These are phyloP conservation scores for Chydorus sphaericus DNA, from an alignment of 2,888 invertebrate genomes.

Conservation along the genomic window DNA sequence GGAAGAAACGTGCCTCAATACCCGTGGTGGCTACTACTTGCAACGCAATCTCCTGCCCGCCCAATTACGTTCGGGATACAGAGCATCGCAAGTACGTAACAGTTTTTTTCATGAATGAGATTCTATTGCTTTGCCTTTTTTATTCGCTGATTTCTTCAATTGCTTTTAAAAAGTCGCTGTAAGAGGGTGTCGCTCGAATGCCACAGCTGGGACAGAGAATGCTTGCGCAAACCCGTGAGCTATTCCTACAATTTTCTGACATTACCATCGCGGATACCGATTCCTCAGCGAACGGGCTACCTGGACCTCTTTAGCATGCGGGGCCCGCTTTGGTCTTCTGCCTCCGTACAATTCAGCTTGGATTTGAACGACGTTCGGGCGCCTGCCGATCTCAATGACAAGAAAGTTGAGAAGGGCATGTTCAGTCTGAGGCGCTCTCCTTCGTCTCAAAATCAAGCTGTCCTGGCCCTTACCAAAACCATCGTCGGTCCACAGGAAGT, in stretches of 20 bases:
- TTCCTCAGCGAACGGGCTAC: conserved; percentile 41
- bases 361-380: conserved; percentile 42
- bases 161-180: conserved; percentile 50
- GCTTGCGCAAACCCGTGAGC: conserved; percentile 64
- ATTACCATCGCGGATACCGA: conserved; percentile 65
- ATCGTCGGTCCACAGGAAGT: conserved; percentile 82
- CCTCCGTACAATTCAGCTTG: conserved; percentile 58
- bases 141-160: background rate
- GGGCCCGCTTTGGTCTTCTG: conserved; percentile 55
- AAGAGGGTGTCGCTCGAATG: conserved; percentile 54
- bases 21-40: conserved; percentile 77
- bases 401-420: conserved; percentile 24
- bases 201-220: conserved; percentile 51
- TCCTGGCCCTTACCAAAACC: conserved; percentile 53
- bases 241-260: conserved; percentile 89
- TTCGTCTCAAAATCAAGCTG: conserved; percentile 48
- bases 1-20: conserved; percentile 76
- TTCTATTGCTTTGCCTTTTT: conserved; percentile 11
- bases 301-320: conserved; percentile 76
- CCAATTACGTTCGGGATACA: conserved; percentile 61
- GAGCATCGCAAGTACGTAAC: conserved; percentile 63
- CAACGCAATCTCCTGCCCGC: conserved; percentile 68
- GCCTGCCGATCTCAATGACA: conserved; percentile 28
- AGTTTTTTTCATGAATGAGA: background rate
- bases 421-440: conserved; percentile 38